Evolutionary conservation across 2,113 vertebrate species (phyloP), one percentile per base, ranked within the genome.

Genomic region (Pantherophis guttatus): DNA sequence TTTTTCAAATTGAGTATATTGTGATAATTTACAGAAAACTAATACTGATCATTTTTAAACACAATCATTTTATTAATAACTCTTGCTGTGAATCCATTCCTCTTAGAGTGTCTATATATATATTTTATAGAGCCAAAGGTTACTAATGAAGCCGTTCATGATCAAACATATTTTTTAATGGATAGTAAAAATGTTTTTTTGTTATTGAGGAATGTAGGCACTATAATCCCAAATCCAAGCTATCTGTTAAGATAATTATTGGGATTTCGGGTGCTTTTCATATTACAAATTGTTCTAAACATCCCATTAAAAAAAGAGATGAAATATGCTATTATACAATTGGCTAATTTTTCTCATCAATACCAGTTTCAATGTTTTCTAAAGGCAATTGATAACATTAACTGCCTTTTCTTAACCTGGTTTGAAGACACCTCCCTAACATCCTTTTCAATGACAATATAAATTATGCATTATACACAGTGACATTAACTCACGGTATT

Each of bases 71-170:
- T 96, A 97, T 97, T 97, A 81, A 91, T 93, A 88, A 95, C 94
- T 96, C 96, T 97, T 97, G 97, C 97, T 97, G 97, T 95, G 97
- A 96, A 97, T 96, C 97, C 97, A 97, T 95, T 98, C 98, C 98
- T 98, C 98, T 97, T 93, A 94, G 93, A 97, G 97, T 98, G 97
- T 96, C 89, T 97, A 93, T 95, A 44, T 89, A 95, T 97, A 94
- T 97, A 93, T 94, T 93, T 94, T 95, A 96, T 97, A 96, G 93
- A 95, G 81, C n/a, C 90, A 93, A 91, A 92, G 94, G 95, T 58
- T 93, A 93, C 86, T 50, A 75, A 90, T 93, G 7, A 93, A 85
- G 57, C 94, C 87, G 81, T 44, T 81, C 70, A 81, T 90, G 9
- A 6, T 85, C 85, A 57, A 86, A 91, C 48, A 12, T 58, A 50